Base-by-base conservation (phyloP, 2,888 invertebrate genomes). In the Phasia obesa region DNA sequence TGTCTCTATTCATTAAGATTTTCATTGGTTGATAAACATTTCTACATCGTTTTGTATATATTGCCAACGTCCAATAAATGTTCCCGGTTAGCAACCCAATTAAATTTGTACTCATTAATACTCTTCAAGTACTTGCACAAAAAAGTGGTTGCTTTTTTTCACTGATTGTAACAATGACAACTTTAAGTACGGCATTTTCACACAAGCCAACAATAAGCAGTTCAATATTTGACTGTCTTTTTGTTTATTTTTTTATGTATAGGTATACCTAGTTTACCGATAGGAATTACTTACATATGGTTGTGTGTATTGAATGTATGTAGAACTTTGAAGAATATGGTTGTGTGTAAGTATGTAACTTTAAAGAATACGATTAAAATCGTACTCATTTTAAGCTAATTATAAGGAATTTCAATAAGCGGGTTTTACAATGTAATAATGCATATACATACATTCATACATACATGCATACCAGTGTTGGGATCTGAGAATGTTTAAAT, bases 161-260 rank as follows among this genome's bases (percentile, higher is more conserved):
- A 85, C 86, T 84, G 74, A 83, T 85, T 81, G 79, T 57, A 85
- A 86, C 86, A 88, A 87, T 86, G 76, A 80, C 85, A 86, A 84
- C 85, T 84, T 85, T 85, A 86, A 89, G 86, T 86, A 86, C 77
- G 85, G 62, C 85, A 87, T 88, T 88, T 88, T 88, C 86, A 87
- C 87, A 87, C 86, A 88, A 86, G 85, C 84, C 84, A 86, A 87
- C 85, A 87, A 87, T 86, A 79, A 82, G 35, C 11, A 42, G 11
- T 15, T 17, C 11, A 31, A 7, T 42, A n/a, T 25, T n/a, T n/a
- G n/a, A 27, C 2, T 19, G 35, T 13, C 6, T 21, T 19, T 38
- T 21, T 59, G 25, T 11, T 11, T 15, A 17, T 7, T 1, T 47
- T 2, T 3, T 7, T 49, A 49, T 19, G 21, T 21, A 21, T 9